phyloP scores from a whole-genome alignment of 2,113 vertebrate species.

The Cyphomyrus discorhynchus region DNA sequence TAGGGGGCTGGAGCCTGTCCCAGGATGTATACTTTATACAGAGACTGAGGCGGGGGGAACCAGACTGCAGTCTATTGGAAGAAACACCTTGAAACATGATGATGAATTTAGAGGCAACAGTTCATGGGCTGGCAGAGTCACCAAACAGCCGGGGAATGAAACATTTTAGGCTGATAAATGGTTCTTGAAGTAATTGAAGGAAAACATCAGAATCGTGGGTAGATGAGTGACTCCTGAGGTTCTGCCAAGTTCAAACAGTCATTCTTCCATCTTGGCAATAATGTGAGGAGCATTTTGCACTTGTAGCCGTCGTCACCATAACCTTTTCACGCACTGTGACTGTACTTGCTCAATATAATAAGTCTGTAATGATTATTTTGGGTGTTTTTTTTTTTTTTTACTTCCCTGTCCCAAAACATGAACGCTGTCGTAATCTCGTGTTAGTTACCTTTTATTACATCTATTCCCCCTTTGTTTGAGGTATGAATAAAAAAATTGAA shows the following conservation, averaged over 20 bases:
- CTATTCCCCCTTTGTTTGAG: not conserved
- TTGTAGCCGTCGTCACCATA: not conserved
- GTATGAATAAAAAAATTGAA: not conserved
- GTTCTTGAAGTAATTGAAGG: not conserved
- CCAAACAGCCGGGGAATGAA: not conserved
- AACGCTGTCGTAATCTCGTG: not conserved
- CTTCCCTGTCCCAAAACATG: not conserved
- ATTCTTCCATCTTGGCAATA: not conserved
- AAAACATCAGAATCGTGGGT: not conserved
- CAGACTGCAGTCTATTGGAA: not conserved
- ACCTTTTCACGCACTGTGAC: not conserved
- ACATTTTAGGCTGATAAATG: not conserved
- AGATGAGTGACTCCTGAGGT: not conserved
- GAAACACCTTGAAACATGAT: not conserved
- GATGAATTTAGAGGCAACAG: not conserved
- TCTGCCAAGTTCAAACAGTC: not conserved
- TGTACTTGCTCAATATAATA: not conserved
- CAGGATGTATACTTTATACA: not conserved
- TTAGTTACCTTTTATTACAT: not conserved
- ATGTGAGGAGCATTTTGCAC: not conserved
- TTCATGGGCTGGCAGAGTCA: not conserved
- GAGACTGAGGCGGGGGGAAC: not conserved
- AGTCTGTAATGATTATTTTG: not conserved
- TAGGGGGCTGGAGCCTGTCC: not conserved
- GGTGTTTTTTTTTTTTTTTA: not conserved